Evolutionary conservation across 2,888 invertebrate genomes (phyloP).

Genomic region (Drosophila tanythrix): DNA sequence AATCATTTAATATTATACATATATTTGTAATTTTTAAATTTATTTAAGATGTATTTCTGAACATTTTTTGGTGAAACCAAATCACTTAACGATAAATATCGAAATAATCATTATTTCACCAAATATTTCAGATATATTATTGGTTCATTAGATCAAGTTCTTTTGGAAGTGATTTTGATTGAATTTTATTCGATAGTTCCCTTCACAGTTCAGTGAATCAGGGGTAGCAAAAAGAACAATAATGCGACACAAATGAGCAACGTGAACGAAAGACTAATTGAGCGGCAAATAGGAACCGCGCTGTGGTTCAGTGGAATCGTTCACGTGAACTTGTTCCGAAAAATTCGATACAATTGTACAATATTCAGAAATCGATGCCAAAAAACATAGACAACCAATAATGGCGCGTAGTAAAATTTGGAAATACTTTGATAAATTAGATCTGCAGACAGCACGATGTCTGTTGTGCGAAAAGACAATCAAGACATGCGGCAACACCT

Average conservation of each 20-base stretch:
- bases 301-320: constrained; percentile 3
- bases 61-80: not conserved
- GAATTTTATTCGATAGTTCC: not conserved
- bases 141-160: not conserved
- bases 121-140: not conserved
- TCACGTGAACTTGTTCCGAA: constrained; percentile 6
- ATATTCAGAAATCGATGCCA: constrained; percentile 45
- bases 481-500: constrained; percentile 64
- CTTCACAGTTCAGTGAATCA: not conserved
- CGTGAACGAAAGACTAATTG: not conserved
- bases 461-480: constrained; percentile 59
- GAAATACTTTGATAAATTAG: constrained; percentile 61
- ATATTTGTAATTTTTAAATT: not conserved
- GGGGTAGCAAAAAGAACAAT: not conserved
- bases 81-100: not conserved
- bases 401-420: constrained; percentile 70
- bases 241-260: not conserved
- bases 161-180: not conserved
- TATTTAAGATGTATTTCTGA: not conserved
- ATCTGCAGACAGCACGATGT: constrained; percentile 60
- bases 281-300: not conserved
- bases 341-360: constrained; percentile 31
- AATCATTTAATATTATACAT: not conserved
- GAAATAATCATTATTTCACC: not conserved
- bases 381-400: constrained; percentile 38